Conservation (phyloP, 2,113 vertebrate species). For the Pseudolaguvia tuberculata region DNA sequence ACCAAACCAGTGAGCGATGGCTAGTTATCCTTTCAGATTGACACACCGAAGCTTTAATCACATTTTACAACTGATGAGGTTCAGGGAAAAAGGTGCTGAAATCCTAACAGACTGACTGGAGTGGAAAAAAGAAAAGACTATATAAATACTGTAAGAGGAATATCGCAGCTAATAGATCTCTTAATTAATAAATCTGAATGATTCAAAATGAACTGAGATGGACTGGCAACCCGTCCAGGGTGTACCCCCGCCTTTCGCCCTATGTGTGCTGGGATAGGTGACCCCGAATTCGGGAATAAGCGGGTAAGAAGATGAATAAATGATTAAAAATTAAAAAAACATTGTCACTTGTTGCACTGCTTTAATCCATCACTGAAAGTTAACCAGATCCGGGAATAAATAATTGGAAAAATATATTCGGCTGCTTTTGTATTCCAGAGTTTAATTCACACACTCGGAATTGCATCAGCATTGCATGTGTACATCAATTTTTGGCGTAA, state of each 20-base stretch:
- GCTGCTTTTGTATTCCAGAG: neutral
- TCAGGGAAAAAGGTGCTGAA: neutral
- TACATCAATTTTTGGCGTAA: constrained; percentile 7
- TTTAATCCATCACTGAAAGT: constrained; percentile 47
- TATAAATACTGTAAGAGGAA: constrained; percentile 1
- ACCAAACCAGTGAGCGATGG: constrained; percentile 11
- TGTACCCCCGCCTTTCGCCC: no score
- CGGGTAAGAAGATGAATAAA: no score
- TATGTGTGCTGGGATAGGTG: no score
- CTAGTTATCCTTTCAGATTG: constrained; percentile 5
- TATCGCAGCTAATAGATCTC: constrained; percentile 10
- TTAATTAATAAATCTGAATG: constrained; percentile 47
- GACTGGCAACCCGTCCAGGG: no score
- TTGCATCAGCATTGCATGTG: neutral
- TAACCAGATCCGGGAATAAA: constrained; percentile 43
- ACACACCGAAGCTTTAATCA: neutral
- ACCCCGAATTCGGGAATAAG: no score
- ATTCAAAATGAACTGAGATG: no score
- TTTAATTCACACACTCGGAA: constrained; percentile 18
- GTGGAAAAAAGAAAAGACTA: neutral
- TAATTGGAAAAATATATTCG: constrained; percentile 27
- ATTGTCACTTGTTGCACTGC: constrained; percentile 28
- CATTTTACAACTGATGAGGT: neutral
- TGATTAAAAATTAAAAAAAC: no score
- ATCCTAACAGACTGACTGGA: neutral